Evolutionary conservation across 2,888 invertebrate genomes (phyloP).

Genomic region (Dyspetes luteomarginatus): DNA sequence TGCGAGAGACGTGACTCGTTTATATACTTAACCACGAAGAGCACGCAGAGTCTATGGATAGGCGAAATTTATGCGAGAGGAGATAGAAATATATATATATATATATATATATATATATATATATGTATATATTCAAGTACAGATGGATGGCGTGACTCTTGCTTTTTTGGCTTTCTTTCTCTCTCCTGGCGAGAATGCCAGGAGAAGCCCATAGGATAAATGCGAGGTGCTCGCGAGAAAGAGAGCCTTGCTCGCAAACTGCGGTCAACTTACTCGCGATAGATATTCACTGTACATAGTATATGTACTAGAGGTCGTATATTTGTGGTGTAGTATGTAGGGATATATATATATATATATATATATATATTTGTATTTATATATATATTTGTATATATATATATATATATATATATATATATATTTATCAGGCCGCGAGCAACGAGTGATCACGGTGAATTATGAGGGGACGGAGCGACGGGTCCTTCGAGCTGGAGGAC

Average conservation of each 20-base stretch:
- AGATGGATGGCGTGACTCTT: slow-evolving; percentile 41
- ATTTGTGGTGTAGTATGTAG: not conserved
- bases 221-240: slow-evolving; percentile 14
- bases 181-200: not conserved
- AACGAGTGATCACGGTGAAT: slow-evolving; percentile 71
- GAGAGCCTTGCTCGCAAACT: slow-evolving; percentile 31
- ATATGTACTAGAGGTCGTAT: not conserved
- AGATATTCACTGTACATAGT: slow-evolving; percentile 17
- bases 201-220: no score
- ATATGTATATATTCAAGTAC: slow-evolving; percentile 3
- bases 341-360: not conserved
- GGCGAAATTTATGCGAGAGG: slow-evolving; percentile 72
- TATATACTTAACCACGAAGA: slow-evolving; percentile 32
- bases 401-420: slow-evolving; percentile 53
- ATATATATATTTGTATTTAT: not conserved
- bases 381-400: slow-evolving; percentile 5
- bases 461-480: slow-evolving; percentile 65
- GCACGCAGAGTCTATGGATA: slow-evolving; percentile 66
- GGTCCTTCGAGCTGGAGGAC: slow-evolving; percentile 53
- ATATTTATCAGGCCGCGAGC: slow-evolving; percentile 46
- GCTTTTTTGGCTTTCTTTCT: slow-evolving; percentile 35
- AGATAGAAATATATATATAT: slow-evolving; percentile 63
- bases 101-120: slow-evolving; percentile 57
- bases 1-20: no score
- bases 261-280: slow-evolving; percentile 27